Evolutionary conservation across 2,797 vertebrate genomes (phyloP).

Genomic region (Pseudocheirus occidentalis): DNA sequence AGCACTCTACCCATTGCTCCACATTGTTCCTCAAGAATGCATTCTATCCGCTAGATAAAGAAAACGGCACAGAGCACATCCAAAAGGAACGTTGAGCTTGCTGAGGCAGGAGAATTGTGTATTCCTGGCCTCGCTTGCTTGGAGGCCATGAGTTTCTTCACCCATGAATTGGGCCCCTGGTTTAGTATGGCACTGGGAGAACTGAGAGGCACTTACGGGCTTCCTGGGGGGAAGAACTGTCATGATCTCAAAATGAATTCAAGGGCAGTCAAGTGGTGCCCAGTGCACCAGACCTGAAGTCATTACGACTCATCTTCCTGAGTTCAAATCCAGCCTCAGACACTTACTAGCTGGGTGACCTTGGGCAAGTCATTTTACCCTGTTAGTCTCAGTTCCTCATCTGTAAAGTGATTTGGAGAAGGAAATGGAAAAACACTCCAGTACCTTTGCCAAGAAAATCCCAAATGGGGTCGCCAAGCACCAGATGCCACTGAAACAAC

Average conservation of each 20-base stretch:
- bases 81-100: background rate
- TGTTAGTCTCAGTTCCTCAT: background rate
- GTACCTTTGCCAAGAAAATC: background rate
- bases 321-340: background rate
- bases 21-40: background rate
- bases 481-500: background rate
- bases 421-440: background rate
- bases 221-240: background rate
- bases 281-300: background rate
- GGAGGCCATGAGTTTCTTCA: background rate
- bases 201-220: background rate
- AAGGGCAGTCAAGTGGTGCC: background rate
- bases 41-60: background rate
- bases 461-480: background rate
- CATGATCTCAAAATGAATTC: background rate
- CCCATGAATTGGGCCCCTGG: background rate
- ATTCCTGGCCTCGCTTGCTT: background rate
- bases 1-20: background rate
- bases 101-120: background rate
- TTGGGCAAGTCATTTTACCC: background rate
- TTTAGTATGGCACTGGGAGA: background rate
- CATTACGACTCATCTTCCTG: background rate
- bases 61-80: background rate
- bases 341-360: background rate
- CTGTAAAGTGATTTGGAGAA: background rate